phyloP scores from a whole-genome alignment of 2,113 vertebrate species.

The Anguilla rostrata region DNA sequence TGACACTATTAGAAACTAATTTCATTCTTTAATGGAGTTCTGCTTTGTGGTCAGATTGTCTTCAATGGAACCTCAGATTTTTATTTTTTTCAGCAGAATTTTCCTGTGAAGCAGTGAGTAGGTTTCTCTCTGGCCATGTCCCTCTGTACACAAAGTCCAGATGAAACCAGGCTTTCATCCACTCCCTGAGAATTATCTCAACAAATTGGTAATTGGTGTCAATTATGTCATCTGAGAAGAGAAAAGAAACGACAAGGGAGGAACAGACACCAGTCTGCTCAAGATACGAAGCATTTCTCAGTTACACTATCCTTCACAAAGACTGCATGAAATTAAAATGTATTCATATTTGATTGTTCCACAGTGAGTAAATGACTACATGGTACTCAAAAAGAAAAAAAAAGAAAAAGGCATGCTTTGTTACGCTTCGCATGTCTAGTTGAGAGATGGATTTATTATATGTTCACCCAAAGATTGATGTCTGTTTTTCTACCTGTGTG shows the following conservation, averaged over 20 bases:
- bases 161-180: constrained; percentile 2
- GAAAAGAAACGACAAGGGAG: not conserved
- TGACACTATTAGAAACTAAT: constrained; percentile 16
- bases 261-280: not conserved
- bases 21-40: constrained; percentile 1
- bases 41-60: constrained; percentile 4
- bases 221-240: constrained; percentile 22
- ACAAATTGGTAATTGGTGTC: constrained; percentile 20
- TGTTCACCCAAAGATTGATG: too few species aligned
- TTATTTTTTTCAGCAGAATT: not conserved
- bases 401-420: too few species aligned
- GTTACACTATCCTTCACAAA: too few species aligned
- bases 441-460: too few species aligned
- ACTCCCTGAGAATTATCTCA: not conserved
- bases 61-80: not conserved
- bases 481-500: too few species aligned
- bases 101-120: not conserved
- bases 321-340: too few species aligned
- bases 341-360: too few species aligned
- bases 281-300: too few species aligned
- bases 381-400: too few species aligned
- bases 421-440: too few species aligned
- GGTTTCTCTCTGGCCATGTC: not conserved
- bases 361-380: too few species aligned
- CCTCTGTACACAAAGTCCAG: not conserved